A percentile compares a stretch with the other conserved stretches of the same genome.
phyloP scores from a whole-genome alignment of 2,888 invertebrate genomes.

The Tachina fera region DNA sequence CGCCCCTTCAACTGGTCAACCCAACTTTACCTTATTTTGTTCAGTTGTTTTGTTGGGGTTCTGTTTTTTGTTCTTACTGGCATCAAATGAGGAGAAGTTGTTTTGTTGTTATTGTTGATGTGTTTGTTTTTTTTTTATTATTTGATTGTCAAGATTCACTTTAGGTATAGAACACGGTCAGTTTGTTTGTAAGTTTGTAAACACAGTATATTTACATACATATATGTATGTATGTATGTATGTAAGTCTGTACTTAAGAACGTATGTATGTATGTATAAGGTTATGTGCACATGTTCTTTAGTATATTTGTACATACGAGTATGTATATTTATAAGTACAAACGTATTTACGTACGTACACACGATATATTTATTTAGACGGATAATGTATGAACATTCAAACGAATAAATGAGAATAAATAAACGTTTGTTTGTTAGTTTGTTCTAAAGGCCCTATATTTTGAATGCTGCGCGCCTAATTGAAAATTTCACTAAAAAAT shows the following conservation, averaged over 20 bases:
- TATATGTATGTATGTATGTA: conserved; percentile 3
- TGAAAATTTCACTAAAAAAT: conserved; percentile 84
- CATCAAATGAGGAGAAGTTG: conserved; percentile 64
- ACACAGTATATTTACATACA: background rate
- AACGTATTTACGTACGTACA: conserved; percentile 17
- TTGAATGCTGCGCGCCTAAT: conserved; percentile 82
- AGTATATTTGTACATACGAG: conserved; percentile 36
- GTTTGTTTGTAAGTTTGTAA: conserved; percentile 44
- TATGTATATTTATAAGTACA: conserved; percentile 38
- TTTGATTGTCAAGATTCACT: conserved; percentile 69
- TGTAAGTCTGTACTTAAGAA: conserved; percentile 16
- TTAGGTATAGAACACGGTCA: conserved; percentile 66
- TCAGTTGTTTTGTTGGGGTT: background rate
- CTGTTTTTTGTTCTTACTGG: conserved; percentile 29
- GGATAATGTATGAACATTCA: conserved; percentile 60
- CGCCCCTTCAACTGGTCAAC: conserved; percentile 24
- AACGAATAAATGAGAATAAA: conserved; percentile 52
- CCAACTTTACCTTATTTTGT: conserved; percentile 18
- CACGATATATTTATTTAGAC: conserved; percentile 46
- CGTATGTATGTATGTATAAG: conserved; percentile 5
- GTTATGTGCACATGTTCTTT: background rate
- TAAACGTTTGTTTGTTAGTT: conserved; percentile 68
- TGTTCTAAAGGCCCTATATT: conserved; percentile 75
- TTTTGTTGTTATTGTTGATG: conserved; percentile 44
- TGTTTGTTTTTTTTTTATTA: conserved; percentile 25